Evolutionary conservation across 2,113 vertebrate species (phyloP), one percentile per base, ranked within the genome.

Genomic region (Brienomyrus longianalis): DNA sequence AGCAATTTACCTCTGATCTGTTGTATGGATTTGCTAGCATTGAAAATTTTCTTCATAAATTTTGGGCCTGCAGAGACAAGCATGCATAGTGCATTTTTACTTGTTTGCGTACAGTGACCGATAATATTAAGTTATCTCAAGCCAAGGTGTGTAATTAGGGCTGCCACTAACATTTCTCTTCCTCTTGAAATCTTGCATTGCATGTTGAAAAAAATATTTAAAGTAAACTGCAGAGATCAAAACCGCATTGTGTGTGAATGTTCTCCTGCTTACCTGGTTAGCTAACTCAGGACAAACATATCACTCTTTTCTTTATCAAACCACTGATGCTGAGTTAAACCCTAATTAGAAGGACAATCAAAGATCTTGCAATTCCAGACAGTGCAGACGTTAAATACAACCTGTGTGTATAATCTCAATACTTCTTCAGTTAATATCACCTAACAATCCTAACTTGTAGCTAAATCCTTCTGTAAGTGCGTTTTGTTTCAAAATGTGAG

Each of bases 11-110:
- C 83, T 45, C 90, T 83, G 50, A 86, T 83, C 88, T 31, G 39
- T 47, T 90, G 43, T 92, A 66, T 35, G 54, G n/a, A 8, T 89
- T 90, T 92, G 92, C 93, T 92, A 93, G 91, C 59, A 59, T 92
- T 91, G 90, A 31, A 56, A 84, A 87, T 91, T 90, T 88, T n/a
- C 90, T 90, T 50, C 8, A 54, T 47, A 89, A 91, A 91, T 92
- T 74, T 90, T 15, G 31, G 90, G 91, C 93, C 83, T 94, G 93
- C 92, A 88, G 59, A 83, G 92, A 77, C 93, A 93, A 90, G 93
- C 88, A 56, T 77, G 89, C 88, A 90, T 31, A 48, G 23, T 88
- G 83, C 86, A 87, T 54, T 56, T 87, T 87, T 27, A 21, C 85
- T 54, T 54, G 5, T 19, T 84, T 84, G 8, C 77, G n/a, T 45